These are phyloP conservation scores for Helarctos malayanus DNA, from an alignment of 2,797 vertebrate genomes.

Conservation along the genomic window DNA sequence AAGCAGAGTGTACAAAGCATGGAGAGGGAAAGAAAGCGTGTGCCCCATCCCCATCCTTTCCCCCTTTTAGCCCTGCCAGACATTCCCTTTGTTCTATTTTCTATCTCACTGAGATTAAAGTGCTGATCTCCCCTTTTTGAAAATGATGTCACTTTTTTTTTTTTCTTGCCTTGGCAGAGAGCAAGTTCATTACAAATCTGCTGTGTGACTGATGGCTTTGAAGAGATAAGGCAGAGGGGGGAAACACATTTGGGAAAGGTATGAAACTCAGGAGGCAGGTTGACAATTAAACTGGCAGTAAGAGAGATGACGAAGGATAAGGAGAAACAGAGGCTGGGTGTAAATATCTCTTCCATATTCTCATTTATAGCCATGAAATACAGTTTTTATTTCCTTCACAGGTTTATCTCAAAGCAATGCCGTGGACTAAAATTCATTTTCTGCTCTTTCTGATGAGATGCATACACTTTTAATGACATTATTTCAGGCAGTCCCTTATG, in stretches of 20 bases:
- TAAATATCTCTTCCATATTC: constrained; percentile 59
- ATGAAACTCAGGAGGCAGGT: constrained; percentile 75
- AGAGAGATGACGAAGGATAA: constrained; percentile 17
- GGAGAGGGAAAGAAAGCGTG: constrained; percentile 21
- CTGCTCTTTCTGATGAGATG: neutral
- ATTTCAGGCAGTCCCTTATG: neutral
- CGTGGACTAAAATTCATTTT: neutral
- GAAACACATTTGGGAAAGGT: constrained; percentile 71
- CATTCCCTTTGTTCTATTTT: constrained; percentile 79
- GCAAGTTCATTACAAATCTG: constrained; percentile 79
- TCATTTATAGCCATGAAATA: constrained; percentile 23
- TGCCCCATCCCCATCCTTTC: neutral
- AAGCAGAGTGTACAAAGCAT: neutral
- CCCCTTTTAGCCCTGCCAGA: constrained; percentile 54
- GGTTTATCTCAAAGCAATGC: constrained; percentile 62
- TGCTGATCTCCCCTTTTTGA: constrained; percentile 72
- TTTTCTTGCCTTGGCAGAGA: constrained; percentile 73
- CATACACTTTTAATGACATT: neutral
- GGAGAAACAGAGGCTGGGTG: constrained; percentile 58
- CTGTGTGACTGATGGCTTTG: constrained; percentile 79
- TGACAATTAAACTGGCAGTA: constrained; percentile 73
- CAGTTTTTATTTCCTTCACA: constrained; percentile 61
- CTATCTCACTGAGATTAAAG: constrained; percentile 78
- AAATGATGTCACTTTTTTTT: constrained; percentile 80
- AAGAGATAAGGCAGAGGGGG: constrained; percentile 68